Conservation (phyloP, 2,113 vertebrate genomes). For the Origma solitaria region DNA sequence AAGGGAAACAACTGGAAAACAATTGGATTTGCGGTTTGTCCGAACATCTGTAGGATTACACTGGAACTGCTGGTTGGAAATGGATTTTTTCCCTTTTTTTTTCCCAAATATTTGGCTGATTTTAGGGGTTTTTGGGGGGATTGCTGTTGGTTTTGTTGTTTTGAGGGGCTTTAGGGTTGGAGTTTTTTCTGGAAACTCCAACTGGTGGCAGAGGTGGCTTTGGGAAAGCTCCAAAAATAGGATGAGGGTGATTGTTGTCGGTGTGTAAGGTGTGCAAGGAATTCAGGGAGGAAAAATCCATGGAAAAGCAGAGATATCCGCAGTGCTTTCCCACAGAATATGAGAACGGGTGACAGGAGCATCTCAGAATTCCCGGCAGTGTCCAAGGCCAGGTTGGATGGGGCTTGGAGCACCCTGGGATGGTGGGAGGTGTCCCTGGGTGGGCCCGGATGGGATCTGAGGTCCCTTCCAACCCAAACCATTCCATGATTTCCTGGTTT, state of each 20-base stretch:
- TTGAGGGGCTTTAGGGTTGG: rapidly evolving
- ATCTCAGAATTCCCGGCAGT: neutral
- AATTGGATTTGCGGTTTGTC: neutral
- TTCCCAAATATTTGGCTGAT: neutral
- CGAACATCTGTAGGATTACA: neutral
- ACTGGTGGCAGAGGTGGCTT: neutral
- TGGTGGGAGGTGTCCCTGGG: too few species aligned
- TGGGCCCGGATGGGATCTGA: too few species aligned
- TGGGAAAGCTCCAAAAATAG: neutral
- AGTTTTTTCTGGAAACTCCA: neutral
- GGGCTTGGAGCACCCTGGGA: neutral
- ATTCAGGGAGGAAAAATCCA: neutral
- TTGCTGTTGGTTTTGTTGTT: neutral
- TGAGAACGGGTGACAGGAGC: neutral
- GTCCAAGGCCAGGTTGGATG: neutral
- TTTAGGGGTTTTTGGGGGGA: rapidly evolving
- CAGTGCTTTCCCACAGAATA: neutral
- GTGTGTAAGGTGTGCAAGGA: rapidly evolving
- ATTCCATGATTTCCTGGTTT: too few species aligned
- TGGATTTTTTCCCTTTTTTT: neutral
- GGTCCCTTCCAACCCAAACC: too few species aligned
- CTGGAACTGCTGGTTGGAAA: neutral
- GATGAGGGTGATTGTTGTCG: neutral
- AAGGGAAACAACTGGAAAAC: constrained; percentile 8
- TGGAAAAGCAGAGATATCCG: neutral